Conservation (phyloP, 2,113 vertebrate genomes). For the Bubalus kerabau region DNA sequence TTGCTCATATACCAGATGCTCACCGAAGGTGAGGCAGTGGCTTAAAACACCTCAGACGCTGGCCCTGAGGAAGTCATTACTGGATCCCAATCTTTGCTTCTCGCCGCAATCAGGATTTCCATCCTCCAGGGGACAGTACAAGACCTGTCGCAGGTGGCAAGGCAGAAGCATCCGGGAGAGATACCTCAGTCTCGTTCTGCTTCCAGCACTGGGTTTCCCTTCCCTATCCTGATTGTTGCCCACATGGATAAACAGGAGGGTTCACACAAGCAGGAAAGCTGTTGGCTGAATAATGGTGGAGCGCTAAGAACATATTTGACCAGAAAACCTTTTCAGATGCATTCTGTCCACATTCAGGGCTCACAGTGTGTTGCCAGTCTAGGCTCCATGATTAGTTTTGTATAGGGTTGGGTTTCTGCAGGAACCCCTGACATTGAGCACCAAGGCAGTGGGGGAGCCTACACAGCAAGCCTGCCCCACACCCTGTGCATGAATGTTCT, state of each 20-base stretch:
- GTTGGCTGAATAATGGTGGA: not conserved
- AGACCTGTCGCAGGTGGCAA: not conserved
- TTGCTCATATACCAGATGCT: not conserved
- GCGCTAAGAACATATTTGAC: not conserved
- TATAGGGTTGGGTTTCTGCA: not conserved
- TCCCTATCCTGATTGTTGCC: not conserved
- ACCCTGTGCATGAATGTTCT: not conserved
- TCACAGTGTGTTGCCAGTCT: not conserved
- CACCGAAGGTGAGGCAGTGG: not conserved
- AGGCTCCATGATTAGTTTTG: not conserved
- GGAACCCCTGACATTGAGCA: not conserved
- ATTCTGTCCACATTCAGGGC: not conserved
- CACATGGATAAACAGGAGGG: not conserved
- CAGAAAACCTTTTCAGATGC: not conserved
- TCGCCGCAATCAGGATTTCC: not conserved
- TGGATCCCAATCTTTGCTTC: not conserved
- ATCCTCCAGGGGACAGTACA: not conserved
- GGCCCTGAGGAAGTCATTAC: not conserved
- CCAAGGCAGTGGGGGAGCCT: not conserved
- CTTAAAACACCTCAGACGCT: not conserved
- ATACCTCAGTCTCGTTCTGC: not conserved
- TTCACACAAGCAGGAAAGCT: not conserved
- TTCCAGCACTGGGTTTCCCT: not conserved
- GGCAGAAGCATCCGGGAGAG: not conserved
- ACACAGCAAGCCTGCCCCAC: not conserved